Conservation (phyloP, 2,888 invertebrate species). For the Acanthacorydalis orientalis region DNA sequence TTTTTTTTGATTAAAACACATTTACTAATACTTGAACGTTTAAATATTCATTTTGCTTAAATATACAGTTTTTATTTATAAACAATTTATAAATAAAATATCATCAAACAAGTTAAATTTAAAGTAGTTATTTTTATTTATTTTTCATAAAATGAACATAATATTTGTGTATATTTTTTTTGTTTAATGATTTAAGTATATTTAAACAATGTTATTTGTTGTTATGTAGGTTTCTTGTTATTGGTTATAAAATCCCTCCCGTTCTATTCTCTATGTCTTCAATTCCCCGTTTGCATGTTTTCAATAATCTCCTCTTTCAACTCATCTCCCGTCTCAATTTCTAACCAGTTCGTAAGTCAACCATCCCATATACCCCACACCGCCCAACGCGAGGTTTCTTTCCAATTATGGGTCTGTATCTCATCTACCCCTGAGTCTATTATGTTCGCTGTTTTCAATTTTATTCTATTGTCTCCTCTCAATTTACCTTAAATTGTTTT, state of each 20-base stretch:
- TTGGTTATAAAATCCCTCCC: not conserved
- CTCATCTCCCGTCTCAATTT: not conserved
- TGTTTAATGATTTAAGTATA: not conserved
- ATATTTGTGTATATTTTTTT: too few species aligned
- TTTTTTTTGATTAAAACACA: too few species aligned
- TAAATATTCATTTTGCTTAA: too few species aligned
- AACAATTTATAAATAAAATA: too few species aligned
- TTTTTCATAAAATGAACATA: too few species aligned
- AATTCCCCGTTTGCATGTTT: not conserved
- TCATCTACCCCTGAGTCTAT: not conserved
- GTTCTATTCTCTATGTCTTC: not conserved
- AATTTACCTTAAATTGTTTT: constrained; percentile 1
- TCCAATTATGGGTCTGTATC: not conserved
- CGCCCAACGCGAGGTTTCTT: not conserved
- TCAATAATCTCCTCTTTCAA: not conserved
- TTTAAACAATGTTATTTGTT: not conserved
- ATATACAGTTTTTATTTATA: too few species aligned
- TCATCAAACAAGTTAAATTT: too few species aligned
- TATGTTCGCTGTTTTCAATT: not conserved
- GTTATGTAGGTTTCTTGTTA: not conserved
- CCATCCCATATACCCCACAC: not conserved
- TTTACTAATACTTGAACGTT: too few species aligned
- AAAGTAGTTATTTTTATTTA: too few species aligned
- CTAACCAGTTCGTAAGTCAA: not conserved
- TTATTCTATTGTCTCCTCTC: not conserved